Evolutionary conservation across 37 sponge, comb jelly and placozoan species (phyloP).

Genomic region (Agelas oroides): DNA sequence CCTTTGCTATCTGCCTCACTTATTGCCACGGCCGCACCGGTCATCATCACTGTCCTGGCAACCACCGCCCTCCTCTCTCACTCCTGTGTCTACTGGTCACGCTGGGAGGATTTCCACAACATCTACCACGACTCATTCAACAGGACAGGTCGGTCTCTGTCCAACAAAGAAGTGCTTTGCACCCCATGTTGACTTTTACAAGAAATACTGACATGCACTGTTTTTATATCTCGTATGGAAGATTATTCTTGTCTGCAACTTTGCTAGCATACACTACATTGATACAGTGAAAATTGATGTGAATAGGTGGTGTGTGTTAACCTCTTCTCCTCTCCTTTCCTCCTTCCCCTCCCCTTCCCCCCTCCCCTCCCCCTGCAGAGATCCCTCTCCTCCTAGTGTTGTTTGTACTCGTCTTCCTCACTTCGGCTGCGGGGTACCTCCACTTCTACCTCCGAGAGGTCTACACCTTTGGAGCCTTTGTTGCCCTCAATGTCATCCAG

Average conservation of each 20-base stretch:
- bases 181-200: too few species aligned
- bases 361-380: conserved; percentile 29
- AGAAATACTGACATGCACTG: too few species aligned
- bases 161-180: neutral
- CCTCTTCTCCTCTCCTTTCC: too few species aligned
- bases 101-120: conserved; percentile 76
- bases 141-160: conserved; percentile 37
- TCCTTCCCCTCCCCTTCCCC: too few species aligned
- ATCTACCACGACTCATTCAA: conserved; percentile 82
- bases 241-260: too few species aligned
- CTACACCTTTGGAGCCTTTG: conserved; percentile 62
- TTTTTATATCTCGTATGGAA: too few species aligned
- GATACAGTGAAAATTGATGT: too few species aligned
- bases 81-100: conserved; percentile 75
- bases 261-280: too few species aligned
- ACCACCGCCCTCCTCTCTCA: conserved; percentile 60
- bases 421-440: conserved; percentile 53
- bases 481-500: conserved; percentile 59
- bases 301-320: too few species aligned
- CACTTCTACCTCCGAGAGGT: conserved; percentile 68
- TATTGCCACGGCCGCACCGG: conserved; percentile 62
- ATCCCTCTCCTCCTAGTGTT: conserved; percentile 67
- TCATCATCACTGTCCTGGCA: conserved; percentile 57
- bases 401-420: conserved; percentile 55
- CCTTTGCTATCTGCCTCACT: conserved; percentile 57